phyloP scores from a whole-genome alignment of 2,797 vertebrate genomes.

The Phrynocephalus forsythii region DNA sequence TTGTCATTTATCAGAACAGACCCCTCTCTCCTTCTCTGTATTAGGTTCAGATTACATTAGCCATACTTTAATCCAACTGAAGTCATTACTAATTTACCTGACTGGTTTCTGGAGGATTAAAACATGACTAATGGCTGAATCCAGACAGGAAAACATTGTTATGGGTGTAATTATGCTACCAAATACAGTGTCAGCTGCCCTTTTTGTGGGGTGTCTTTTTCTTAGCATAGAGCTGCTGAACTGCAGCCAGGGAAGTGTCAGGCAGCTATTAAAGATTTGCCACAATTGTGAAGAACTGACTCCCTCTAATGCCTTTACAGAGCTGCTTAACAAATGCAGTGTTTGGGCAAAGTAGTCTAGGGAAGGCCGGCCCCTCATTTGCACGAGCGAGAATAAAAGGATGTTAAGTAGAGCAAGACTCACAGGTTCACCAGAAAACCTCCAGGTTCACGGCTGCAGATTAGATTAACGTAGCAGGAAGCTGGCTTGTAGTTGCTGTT shows the following conservation, averaged over 20 bases:
- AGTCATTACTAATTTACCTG: neutral
- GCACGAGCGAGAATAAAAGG: fast-evolving
- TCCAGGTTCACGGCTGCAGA: too few species aligned
- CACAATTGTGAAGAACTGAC: neutral
- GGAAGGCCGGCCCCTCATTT: neutral
- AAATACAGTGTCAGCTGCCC: neutral
- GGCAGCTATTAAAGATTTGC: neutral
- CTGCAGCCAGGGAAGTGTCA: fast-evolving
- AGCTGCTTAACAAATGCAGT: neutral
- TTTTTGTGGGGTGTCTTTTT: neutral
- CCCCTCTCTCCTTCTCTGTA: fast-evolving
- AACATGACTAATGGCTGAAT: neutral
- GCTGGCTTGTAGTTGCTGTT: too few species aligned
- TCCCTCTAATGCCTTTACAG: neutral
- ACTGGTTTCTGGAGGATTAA: neutral
- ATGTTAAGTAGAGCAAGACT: neutral
- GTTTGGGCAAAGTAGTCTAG: neutral
- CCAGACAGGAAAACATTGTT: neutral
- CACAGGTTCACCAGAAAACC: too few species aligned
- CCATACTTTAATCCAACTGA: neutral
- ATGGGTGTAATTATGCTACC: neutral
- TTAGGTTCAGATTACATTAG: neutral
- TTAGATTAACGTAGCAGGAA: too few species aligned
- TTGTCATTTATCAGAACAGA: neutral
- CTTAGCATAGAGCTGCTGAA: neutral